Evolutionary conservation across 2,797 vertebrate species (phyloP).

Genomic region (Ptychadena robeensis): DNA sequence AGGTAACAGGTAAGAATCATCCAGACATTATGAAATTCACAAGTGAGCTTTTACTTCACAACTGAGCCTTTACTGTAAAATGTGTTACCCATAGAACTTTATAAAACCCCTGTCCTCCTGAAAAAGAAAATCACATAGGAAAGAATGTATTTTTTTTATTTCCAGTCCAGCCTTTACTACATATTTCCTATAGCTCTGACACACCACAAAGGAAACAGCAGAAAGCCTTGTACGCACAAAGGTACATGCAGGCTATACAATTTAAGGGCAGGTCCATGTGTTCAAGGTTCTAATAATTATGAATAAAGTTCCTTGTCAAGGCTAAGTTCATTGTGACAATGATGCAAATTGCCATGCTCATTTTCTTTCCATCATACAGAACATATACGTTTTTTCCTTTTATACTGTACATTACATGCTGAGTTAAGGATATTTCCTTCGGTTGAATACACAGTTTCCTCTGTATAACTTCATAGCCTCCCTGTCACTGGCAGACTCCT

Average conservation of each 20-base stretch:
- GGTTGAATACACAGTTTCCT: neutral
- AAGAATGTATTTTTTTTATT: constrained; percentile 26
- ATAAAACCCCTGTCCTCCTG: constrained; percentile 7
- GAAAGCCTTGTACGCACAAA: neutral
- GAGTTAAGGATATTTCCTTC: constrained; percentile 23
- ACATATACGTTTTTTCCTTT: neutral
- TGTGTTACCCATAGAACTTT: constrained; percentile 4
- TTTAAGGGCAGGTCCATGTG: neutral
- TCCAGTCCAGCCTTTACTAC: constrained; percentile 14
- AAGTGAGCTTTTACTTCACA: neutral
- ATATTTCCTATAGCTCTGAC: constrained; percentile 34
- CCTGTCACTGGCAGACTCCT: constrained; percentile 43
- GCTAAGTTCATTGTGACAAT: neutral
- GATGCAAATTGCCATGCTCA: neutral
- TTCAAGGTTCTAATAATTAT: neutral
- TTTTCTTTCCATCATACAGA: neutral
- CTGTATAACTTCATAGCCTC: constrained; percentile 18
- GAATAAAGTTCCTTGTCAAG: neutral
- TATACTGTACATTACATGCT: constrained; percentile 29
- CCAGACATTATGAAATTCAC: neutral
- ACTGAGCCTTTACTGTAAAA: neutral
- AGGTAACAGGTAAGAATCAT: neutral
- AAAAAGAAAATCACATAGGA: constrained; percentile 30
- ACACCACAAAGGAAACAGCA: constrained; percentile 28
- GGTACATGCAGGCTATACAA: neutral